Percentiles rank a stretch among this genome's conserved stretches.
These are phyloP conservation scores for Pseudonaja textilis DNA, from an alignment of 2,113 vertebrate species.

Conservation along the genomic window DNA sequence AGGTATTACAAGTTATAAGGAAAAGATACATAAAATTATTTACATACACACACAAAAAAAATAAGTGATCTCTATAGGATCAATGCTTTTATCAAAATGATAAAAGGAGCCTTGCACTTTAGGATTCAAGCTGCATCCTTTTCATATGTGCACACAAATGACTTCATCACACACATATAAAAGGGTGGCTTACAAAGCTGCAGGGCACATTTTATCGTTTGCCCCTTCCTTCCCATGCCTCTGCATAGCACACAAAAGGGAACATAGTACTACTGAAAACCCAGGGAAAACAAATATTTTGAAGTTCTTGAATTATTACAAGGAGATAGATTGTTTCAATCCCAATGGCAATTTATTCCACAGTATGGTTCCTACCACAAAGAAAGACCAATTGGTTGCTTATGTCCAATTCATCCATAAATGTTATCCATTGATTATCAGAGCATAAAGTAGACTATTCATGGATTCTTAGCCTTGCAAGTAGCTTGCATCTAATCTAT, in stretches of 20 bases:
- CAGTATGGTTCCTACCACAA: not conserved
- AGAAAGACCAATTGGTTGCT: not conserved
- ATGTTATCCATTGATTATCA: not conserved
- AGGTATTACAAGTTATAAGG: not conserved
- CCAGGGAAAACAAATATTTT: not conserved
- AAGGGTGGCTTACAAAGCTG: not conserved
- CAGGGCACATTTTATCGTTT: not conserved
- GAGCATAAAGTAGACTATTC: not conserved
- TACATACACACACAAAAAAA: not conserved
- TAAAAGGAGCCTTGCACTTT: not conserved
- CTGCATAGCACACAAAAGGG: not conserved
- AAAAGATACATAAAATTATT: not conserved
- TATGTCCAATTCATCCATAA: not conserved
- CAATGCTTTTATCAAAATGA: not conserved
- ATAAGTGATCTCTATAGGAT: not conserved
- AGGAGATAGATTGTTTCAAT: not conserved
- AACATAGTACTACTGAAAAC: not conserved
- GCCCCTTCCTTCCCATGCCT: not conserved
- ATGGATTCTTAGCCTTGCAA: not conserved
- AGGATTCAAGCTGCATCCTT: not conserved
- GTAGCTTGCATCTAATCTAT: not conserved
- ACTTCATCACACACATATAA: not conserved
- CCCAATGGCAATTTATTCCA: not conserved
- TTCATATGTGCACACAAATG: not conserved
- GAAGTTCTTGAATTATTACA: not conserved